Base-by-base conservation (phyloP, 1,140 invertebrate genomes). In the Pantala flavescens region DNA sequence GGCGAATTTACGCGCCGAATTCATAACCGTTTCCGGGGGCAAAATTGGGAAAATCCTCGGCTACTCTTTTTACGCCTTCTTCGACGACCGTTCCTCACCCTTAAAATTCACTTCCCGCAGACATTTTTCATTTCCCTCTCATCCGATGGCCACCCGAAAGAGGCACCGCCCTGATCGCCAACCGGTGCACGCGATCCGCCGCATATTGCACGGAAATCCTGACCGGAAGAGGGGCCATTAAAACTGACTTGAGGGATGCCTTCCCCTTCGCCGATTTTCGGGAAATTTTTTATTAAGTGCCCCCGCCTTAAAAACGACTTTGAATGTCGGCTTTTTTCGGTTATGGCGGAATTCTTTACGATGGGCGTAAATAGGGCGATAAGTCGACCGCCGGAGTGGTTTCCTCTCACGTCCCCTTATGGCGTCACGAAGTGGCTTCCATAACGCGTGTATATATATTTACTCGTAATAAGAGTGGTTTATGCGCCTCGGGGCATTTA, bases 181-280 rank as follows among this genome's bases (percentile, higher is more conserved):
- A 7, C 49, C 49, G 3, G n/a, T 14, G 49, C 49, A 63, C 49
- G 49, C 49, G 49, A 63, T 63, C 49, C 49, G 14, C 49, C 49
- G 12, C 49, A 63, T 63, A 63, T 63, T 63, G 49, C 49, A 63
- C 49, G 49, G 49, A 63, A 63, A 63, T 63, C 49, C 49, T 63
- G 49, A 63, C 49, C 49, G 49, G 49, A 63, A 63, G 49, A 21
- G n/a, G 12, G 49, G 49, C 3, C 49, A 63, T 63, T 63, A 63
- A 63, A 63, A 63, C 49, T 63, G 49, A 63, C 49, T 63, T 63
- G 49, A 63, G 49, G 49, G 49, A 63, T 63, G 49, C 49, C 49
- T 63, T 63, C n/a, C n/a, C 49, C 49, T 3, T 12, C 49, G 2
- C 49, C 49, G 16, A 63, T 21, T 63, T 63, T 63, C n/a, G 16